These are phyloP conservation scores for Actenoides lindsayi DNA, from an alignment of 2,113 vertebrate species.

Conservation along the genomic window DNA sequence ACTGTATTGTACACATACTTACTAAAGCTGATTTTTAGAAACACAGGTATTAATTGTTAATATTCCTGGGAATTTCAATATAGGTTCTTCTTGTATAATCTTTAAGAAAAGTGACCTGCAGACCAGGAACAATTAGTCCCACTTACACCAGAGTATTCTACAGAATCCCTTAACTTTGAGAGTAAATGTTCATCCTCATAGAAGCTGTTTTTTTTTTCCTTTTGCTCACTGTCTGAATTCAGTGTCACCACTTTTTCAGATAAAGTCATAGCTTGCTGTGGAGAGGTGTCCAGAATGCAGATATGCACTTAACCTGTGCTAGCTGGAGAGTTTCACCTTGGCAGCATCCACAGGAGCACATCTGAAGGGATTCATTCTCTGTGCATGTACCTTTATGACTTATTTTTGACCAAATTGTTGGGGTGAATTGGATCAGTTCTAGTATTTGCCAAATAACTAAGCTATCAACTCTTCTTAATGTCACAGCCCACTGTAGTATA, in stretches of 20 bases:
- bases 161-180: neutral
- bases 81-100: neutral
- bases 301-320: fast-evolving
- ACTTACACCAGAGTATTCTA: neutral
- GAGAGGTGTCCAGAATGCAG: neutral
- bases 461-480: neutral
- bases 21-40: neutral
- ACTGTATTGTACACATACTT: neutral
- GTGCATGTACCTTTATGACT: neutral
- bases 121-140: neutral
- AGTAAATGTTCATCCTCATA: neutral
- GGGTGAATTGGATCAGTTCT: neutral
- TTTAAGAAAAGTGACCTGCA: neutral
- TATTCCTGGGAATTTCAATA: neutral
- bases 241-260: neutral
- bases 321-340: neutral
- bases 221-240: neutral
- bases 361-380: neutral
- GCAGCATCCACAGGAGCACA: neutral
- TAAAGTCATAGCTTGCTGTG: neutral
- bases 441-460: neutral
- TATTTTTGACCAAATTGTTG: neutral
- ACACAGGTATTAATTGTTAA: neutral
- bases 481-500: neutral
- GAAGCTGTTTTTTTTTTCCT: neutral